These are phyloP conservation scores for Hoplostethus atlanticus DNA, from an alignment of 2,797 vertebrate species.

Conservation along the genomic window DNA sequence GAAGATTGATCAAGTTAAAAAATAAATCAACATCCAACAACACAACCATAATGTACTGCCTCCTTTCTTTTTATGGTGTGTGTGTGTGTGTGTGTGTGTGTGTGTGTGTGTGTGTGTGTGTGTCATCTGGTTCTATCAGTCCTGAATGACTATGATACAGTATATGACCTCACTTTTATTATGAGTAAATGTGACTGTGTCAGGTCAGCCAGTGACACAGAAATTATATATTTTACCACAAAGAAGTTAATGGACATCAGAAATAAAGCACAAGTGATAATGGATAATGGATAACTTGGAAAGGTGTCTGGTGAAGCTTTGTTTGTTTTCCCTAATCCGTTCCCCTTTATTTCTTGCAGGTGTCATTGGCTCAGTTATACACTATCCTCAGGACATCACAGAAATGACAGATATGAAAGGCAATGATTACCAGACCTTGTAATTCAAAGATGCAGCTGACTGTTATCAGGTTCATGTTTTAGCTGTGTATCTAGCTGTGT, in stretches of 20 bases:
- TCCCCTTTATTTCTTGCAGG: slow-evolving; percentile 61
- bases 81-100: not conserved
- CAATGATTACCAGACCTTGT: slow-evolving; percentile 41
- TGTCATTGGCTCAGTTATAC: slow-evolving; percentile 81
- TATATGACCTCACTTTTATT: slow-evolving; percentile 3
- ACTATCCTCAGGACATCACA: slow-evolving; percentile 71
- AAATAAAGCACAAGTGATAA: not conserved
- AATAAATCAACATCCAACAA: slow-evolving; percentile 32
- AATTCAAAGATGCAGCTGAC: slow-evolving; percentile 16
- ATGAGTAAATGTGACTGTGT: slow-evolving; percentile 4
- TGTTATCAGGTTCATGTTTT: not conserved
- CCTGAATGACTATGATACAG: not conserved
- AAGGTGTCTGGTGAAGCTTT: not conserved
- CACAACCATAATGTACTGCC: not conserved
- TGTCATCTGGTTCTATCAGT: slow-evolving; percentile 12
- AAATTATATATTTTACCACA: not conserved
- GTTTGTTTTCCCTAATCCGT: slow-evolving; percentile 8
- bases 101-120: not conserved
- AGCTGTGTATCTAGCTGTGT: not conserved
- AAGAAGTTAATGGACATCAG: not conserved
- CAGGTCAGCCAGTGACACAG: slow-evolving; percentile 3
- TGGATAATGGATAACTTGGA: not conserved
- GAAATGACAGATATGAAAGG: slow-evolving; percentile 17
- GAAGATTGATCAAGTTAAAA: slow-evolving; percentile 29
- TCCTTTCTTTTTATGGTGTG: not conserved